Evolutionary conservation across 2,113 vertebrate species (phyloP).

Genomic region (Pristiophorus japonicus): DNA sequence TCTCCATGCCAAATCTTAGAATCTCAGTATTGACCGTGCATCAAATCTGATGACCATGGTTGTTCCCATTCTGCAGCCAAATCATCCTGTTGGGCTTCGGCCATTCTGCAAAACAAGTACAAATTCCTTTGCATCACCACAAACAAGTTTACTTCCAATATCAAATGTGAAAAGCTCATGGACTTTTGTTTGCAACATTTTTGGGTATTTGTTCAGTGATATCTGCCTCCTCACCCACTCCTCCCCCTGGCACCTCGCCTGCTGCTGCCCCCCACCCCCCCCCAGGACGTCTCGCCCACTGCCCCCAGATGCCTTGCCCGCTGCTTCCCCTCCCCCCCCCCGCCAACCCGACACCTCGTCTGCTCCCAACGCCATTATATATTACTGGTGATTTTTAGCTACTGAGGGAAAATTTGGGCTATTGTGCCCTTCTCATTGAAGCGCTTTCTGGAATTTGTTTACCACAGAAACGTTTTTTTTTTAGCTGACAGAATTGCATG

Average conservation of each 20-base stretch:
- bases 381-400: background rate
- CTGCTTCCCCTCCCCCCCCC: no score
- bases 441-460: background rate
- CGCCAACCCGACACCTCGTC: no score
- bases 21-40: background rate
- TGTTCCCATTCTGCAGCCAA: no score
- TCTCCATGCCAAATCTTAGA: background rate
- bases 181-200: background rate
- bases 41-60: background rate
- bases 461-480: background rate
- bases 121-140: background rate
- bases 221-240: background rate
- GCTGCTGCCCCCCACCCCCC: no score
- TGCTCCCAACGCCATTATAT: no score
- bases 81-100: background rate
- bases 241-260: background rate
- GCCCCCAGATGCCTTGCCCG: no score
- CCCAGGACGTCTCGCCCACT: no score
- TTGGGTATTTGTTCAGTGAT: background rate
- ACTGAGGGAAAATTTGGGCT: background rate
- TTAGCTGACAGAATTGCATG: background rate
- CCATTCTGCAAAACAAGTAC: background rate
- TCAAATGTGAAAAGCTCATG: background rate
- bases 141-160: background rate
- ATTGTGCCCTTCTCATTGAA: background rate